Percentiles rank a stretch among this genome's conserved stretches.
These are phyloP conservation scores for Erpetoichthys calabaricus DNA, from an alignment of 2,797 vertebrate species.

Conservation along the genomic window DNA sequence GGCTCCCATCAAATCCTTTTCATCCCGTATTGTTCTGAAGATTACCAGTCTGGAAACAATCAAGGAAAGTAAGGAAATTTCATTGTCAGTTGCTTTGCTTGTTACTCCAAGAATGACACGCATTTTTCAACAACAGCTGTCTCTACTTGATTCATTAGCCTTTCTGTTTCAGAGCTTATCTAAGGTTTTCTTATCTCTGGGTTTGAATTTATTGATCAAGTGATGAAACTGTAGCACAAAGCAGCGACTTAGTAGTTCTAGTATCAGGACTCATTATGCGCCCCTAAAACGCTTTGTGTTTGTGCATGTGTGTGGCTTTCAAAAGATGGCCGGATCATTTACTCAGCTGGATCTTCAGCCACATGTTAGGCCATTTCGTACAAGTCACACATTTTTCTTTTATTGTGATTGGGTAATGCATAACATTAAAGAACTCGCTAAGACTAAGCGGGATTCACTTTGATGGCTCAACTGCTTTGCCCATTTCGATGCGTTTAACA, in stretches of 20 bases:
- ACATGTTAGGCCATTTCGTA: too few relatives aligned
- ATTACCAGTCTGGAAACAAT: slow-evolving; percentile 22
- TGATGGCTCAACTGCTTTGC: too few relatives aligned
- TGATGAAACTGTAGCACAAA: background rate
- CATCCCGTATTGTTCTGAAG: slow-evolving; percentile 15
- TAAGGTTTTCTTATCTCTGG: background rate
- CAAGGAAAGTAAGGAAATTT: slow-evolving; percentile 11
- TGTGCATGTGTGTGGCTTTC: too few relatives aligned
- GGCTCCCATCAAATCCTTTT: slow-evolving; percentile 21
- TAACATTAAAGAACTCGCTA: too few relatives aligned
- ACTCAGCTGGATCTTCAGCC: too few relatives aligned
- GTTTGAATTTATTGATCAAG: slow-evolving; percentile 1
- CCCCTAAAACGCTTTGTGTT: background rate
- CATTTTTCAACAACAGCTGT: slow-evolving; percentile 8
- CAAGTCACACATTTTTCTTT: too few relatives aligned
- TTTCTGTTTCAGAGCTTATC: slow-evolving; percentile 8
- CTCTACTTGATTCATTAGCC: slow-evolving; percentile 20
- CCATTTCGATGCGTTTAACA: too few relatives aligned
- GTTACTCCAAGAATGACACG: slow-evolving; percentile 14
- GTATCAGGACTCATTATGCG: background rate
- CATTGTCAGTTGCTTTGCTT: slow-evolving; percentile 10
- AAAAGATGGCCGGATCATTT: too few relatives aligned
- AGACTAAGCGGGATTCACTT: too few relatives aligned
- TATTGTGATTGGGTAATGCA: too few relatives aligned
- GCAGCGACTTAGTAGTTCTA: background rate